Base-by-base conservation (phyloP, 2,113 vertebrate species). In the Ceuthmochares aereus region DNA sequence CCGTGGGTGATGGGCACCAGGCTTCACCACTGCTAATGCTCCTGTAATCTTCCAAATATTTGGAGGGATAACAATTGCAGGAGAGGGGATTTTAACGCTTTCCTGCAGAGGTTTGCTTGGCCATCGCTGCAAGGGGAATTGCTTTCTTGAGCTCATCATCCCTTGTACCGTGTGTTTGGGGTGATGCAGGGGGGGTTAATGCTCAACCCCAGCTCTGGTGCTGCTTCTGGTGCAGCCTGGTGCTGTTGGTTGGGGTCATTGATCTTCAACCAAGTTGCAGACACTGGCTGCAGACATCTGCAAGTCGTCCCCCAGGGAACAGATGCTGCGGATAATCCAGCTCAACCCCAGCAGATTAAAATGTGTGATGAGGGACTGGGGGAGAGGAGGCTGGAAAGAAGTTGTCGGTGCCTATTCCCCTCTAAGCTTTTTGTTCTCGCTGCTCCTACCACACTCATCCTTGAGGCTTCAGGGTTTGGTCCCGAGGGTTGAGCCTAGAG, bases 241-340 rank as follows among this genome's bases (percentile, higher is more conserved):
- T 49, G 59, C 56, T 66, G 32, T 18, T 70, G 43, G 40, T 68
- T 36, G 76, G 83, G 78, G 77, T 62, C 69, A 21, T 29, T 11
- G 9, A 22, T 94, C 89, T 84, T 85, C 30, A 1, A 47, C 37
- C 89, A 55, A 89, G 58, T 93, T 54, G 81, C 56, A 27, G 82
- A 69, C 1, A 2, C 89, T 84, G 84, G 92, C 81, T n/a, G 91
- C 81, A 62, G 92, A 97, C 96, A 96, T 97, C 93, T 97, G 96
- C 95, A 96, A 17, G 77, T 87, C 89, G 75, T 62, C 80, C 88
- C 86, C 82, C 15, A 2, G 93, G 95, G 96, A 98, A 94, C 97
- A 98, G 97, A 97, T 98, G 97, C 97, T 97, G 90, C 40, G 1
- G 92, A 92, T 98, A 98, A 98, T 98, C 97, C 92, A 67, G 95